Evolutionary conservation across 2,888 invertebrate species (phyloP).

Genomic region (Amitus sp.): DNA sequence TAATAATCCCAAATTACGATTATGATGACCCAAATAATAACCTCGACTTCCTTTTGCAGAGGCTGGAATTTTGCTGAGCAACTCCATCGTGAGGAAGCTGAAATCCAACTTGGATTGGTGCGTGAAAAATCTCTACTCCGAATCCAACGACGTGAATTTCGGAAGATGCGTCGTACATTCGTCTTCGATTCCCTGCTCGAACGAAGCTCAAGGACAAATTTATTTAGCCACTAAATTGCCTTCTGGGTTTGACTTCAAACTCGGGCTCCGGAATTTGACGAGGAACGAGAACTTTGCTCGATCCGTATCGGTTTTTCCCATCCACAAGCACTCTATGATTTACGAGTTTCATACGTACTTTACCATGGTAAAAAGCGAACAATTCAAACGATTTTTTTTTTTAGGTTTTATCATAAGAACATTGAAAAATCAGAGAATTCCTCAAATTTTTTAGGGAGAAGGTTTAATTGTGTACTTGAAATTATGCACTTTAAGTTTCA

Average conservation of each 20-base stretch:
- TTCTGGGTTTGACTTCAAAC: slow-evolving; percentile 60
- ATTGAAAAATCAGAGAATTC: too few species aligned
- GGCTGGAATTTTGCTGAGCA: slow-evolving; percentile 88
- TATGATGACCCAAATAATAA: background rate
- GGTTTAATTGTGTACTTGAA: too few species aligned
- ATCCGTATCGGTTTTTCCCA: slow-evolving; percentile 75
- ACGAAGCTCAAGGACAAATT: slow-evolving; percentile 68
- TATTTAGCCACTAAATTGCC: slow-evolving; percentile 48
- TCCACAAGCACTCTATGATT: slow-evolving; percentile 71
- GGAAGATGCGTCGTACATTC: slow-evolving; percentile 87
- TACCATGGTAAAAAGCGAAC: slow-evolving; percentile 70
- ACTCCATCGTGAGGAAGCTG: slow-evolving; percentile 83
- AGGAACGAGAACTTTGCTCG: slow-evolving; percentile 67
- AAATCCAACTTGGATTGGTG: slow-evolving; percentile 88
- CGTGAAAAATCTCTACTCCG: slow-evolving; percentile 84
- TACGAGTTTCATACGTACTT: slow-evolving; percentile 80
- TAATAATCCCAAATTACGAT: too few species aligned
- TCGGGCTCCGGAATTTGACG: slow-evolving; percentile 63
- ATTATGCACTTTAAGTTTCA: too few species aligned
- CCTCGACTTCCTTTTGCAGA: slow-evolving; percentile 67
- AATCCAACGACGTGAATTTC: slow-evolving; percentile 85
- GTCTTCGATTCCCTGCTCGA: slow-evolving; percentile 72
- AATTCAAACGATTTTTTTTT: slow-evolving; percentile 1
- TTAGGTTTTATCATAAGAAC: background rate
- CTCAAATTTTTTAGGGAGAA: too few species aligned